Percentiles rank a stretch among this genome's conserved stretches.
Conservation (phyloP, 2,113 vertebrate genomes). For the Ceratotherium simum region DNA sequence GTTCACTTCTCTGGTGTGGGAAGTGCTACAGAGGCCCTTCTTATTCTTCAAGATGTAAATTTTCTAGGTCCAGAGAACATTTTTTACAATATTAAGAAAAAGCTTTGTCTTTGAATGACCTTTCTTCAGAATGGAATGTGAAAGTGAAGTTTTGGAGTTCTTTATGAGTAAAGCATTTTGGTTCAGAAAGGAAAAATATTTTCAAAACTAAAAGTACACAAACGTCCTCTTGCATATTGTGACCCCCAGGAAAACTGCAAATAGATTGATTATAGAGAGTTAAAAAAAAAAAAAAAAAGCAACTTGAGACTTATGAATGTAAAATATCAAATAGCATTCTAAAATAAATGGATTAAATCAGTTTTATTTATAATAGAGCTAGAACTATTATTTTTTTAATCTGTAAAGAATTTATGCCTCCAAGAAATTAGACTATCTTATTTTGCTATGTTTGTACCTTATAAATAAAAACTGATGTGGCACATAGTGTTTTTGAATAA, state of each 20-base stretch:
- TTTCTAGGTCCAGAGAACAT: neutral
- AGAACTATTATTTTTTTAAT: constrained; percentile 7
- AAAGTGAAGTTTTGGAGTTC: constrained; percentile 17
- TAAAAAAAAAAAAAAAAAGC: neutral
- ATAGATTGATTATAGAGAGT: neutral
- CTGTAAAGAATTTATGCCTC: neutral
- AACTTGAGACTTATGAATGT: neutral
- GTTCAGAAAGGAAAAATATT: constrained; percentile 40
- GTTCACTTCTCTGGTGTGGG: neutral
- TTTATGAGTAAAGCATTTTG: constrained; percentile 49
- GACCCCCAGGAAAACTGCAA: neutral
- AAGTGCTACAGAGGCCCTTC: neutral
- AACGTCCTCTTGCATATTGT: neutral
- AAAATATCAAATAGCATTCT: constrained; percentile 26
- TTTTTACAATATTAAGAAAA: neutral
- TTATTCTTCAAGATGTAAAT: neutral
- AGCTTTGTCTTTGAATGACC: neutral
- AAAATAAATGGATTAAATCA: constrained; percentile 28
- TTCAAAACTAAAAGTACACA: neutral
- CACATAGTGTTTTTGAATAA: constrained; percentile 36
- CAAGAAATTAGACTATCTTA: constrained; percentile 4
- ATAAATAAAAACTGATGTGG: constrained; percentile 53
- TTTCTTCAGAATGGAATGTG: constrained; percentile 16
- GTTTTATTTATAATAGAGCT: constrained; percentile 7
- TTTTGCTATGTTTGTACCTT: constrained; percentile 54